Evolutionary conservation across 2,113 vertebrate genomes (phyloP).

Genomic region (Chamaetylas fuelleborni): DNA sequence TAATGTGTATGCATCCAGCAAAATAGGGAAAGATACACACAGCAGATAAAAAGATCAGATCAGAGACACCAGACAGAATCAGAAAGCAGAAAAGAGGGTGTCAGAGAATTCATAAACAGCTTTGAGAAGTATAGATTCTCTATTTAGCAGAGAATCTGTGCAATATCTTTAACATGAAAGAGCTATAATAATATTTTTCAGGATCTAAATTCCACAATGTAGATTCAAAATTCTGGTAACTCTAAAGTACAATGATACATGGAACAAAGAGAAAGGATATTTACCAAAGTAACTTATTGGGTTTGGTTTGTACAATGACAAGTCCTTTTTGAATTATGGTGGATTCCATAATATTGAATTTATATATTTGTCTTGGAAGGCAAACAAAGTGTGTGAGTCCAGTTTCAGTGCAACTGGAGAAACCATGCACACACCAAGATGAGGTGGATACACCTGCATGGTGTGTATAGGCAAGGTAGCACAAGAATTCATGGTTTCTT

Average conservation of each 20-base stretch:
- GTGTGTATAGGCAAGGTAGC: background rate
- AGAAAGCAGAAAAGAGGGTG: background rate
- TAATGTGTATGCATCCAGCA: background rate
- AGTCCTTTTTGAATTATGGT: background rate
- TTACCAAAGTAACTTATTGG: background rate
- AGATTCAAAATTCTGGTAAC: background rate
- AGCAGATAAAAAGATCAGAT: background rate
- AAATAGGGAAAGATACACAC: background rate
- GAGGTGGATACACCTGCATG: background rate
- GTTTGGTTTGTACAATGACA: background rate
- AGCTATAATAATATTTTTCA: background rate
- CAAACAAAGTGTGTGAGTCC: background rate
- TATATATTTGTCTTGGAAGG: background rate
- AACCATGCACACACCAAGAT: background rate
- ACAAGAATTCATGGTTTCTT: background rate
- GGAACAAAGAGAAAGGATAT: background rate
- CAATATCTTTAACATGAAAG: background rate
- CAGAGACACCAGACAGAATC: background rate
- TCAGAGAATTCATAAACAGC: background rate
- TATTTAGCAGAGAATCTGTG: background rate
- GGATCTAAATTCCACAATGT: background rate
- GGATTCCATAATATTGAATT: background rate
- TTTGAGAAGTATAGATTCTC: background rate
- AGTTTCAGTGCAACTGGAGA: background rate
- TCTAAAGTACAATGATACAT: background rate